Conservation (phyloP, 1,140 invertebrate genomes). For the Triops cancriformis region DNA sequence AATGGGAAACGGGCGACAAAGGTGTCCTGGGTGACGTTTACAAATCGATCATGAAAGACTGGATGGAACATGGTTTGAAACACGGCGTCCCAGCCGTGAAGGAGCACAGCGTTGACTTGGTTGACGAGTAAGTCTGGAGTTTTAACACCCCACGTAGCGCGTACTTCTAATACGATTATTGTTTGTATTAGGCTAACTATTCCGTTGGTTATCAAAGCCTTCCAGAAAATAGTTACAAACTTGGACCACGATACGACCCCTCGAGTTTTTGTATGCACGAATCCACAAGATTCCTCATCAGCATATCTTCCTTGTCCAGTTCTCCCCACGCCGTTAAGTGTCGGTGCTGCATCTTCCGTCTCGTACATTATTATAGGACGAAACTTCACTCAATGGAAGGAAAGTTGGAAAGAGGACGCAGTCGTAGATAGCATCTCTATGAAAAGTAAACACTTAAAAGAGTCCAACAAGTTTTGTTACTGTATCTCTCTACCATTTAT, state of each 20-base stretch:
- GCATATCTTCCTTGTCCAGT: constrained; percentile 16
- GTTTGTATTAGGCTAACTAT: neutral
- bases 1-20: constrained; percentile 39
- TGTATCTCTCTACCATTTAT: too few relatives aligned
- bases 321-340: neutral
- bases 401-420: constrained; percentile 18
- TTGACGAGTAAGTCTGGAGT: constrained; percentile 31
- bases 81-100: constrained; percentile 47
- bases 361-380: constrained; percentile 51
- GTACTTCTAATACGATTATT: neutral
- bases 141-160: neutral
- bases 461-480: constrained; percentile 26
- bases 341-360: neutral
- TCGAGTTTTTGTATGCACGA: constrained; percentile 27
- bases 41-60: constrained; percentile 44
- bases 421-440: neutral
- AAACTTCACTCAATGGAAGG: constrained; percentile 56
- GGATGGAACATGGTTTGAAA: constrained; percentile 52
- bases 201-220: constrained; percentile 22
- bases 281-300: neutral
- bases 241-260: constrained; percentile 35
- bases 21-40: constrained; percentile 47
- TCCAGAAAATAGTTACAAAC: constrained; percentile 30
- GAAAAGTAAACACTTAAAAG: constrained; percentile 8
- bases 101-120: constrained; percentile 26